Percentiles rank a stretch among this genome's conserved stretches.
phyloP scores from a whole-genome alignment of 2,888 invertebrate genomes.

The Hydroisotoma schaefferi region DNA sequence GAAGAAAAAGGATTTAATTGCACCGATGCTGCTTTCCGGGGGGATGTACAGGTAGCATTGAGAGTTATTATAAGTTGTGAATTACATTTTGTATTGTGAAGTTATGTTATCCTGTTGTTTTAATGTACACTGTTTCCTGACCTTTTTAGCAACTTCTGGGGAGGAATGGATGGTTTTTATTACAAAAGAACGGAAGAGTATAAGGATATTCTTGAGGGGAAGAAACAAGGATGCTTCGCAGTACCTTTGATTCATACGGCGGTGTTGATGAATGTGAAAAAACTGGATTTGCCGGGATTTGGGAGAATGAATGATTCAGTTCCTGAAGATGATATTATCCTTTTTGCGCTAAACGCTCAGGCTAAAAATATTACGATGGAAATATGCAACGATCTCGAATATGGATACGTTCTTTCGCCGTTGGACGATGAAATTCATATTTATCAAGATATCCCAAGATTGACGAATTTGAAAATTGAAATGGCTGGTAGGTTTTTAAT shows the following conservation, averaged over 20 bases:
- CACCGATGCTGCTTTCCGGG: slow-evolving; percentile 82
- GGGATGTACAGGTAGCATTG: slow-evolving; percentile 68
- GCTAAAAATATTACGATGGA: slow-evolving; percentile 64
- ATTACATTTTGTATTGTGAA: background rate
- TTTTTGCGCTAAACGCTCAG: slow-evolving; percentile 80
- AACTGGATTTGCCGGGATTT: slow-evolving; percentile 60
- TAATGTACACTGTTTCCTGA: too few species aligned
- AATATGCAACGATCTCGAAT: slow-evolving; percentile 75
- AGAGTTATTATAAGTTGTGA: background rate
- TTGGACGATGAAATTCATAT: slow-evolving; percentile 66
- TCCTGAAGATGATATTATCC: slow-evolving; percentile 86
- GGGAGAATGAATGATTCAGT: slow-evolving; percentile 56
- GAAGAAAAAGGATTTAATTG: slow-evolving; percentile 64
- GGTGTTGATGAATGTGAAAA: slow-evolving; percentile 71
- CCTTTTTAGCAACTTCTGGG: slow-evolving; percentile 87
- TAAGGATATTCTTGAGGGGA: slow-evolving; percentile 67
- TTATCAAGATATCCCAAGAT: slow-evolving; percentile 64
- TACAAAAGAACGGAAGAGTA: slow-evolving; percentile 81
- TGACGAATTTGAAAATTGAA: slow-evolving; percentile 72
- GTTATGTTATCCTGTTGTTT: background rate
- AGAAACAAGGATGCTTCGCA: slow-evolving; percentile 65
- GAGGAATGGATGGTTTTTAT: slow-evolving; percentile 80
- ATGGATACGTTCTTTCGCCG: slow-evolving; percentile 80
- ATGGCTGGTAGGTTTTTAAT: slow-evolving; percentile 62
- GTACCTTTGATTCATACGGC: slow-evolving; percentile 93